Percentiles rank a stretch among this genome's conserved stretches.
Evolutionary conservation across 2,113 vertebrate species (phyloP).

Genomic region (Pseudonaja textilis): DNA sequence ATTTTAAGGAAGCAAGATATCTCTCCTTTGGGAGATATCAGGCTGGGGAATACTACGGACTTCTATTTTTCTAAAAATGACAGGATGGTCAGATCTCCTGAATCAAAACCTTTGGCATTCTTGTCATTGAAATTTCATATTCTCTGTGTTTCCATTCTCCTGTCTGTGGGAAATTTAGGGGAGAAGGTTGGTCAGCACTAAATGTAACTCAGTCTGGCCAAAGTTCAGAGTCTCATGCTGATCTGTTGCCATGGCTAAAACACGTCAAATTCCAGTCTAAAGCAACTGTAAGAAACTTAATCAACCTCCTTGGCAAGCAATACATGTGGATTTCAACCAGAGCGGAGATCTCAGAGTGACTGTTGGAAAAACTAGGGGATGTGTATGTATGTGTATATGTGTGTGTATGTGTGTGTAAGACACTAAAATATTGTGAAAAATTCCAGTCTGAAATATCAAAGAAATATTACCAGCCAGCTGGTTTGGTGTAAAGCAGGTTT

Average conservation of each 20-base stretch:
- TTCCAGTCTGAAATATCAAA: not conserved
- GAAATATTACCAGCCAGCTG: not conserved
- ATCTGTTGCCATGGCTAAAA: conserved; percentile 1
- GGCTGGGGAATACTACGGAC: not conserved
- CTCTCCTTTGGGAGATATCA: not conserved
- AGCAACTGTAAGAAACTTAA: conserved; percentile 5
- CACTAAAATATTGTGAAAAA: not conserved
- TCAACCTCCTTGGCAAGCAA: not conserved
- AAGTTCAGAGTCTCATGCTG: not conserved
- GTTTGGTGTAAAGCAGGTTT: not conserved
- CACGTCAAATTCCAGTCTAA: not conserved
- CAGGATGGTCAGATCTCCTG: not conserved
- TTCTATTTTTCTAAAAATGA: not conserved
- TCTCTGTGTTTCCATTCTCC: not conserved
- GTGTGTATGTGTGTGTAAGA: no score
- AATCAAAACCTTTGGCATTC: not conserved
- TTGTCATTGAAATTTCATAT: not conserved
- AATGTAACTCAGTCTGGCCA: not conserved
- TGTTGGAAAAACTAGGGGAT: not conserved
- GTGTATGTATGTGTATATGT: no score
- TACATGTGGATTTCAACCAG: not conserved
- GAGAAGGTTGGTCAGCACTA: not conserved
- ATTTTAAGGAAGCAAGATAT: not conserved
- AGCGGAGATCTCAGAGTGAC: not conserved
- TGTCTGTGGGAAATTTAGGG: not conserved